Evolutionary conservation across 2,797 vertebrate genomes (phyloP), one percentile per base, ranked within the genome.

Genomic region (Danionella dracula): DNA sequence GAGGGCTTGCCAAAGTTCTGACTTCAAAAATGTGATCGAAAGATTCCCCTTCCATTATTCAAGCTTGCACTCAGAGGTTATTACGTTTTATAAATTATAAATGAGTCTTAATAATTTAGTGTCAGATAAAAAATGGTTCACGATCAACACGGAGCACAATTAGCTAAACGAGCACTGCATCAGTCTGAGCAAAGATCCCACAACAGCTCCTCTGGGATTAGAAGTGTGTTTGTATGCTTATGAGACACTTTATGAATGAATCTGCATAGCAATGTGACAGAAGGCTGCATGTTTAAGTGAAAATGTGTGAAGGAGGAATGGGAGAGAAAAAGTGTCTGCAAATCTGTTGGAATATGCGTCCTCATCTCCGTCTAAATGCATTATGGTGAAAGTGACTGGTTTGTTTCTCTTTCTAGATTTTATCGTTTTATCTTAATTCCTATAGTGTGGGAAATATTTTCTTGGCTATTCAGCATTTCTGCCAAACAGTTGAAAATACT

Each of bases 11-110:
- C 54, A 15, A 38, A 66, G 64, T 20, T 20, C 23, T 46, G 16
- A 11, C 40, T 1, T 55, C 23, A 67, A 63, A 77, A 75, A 79
- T 69, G 59, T 76, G 71, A 64, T 77, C 70, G 73, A 74, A 78
- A 81, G 63, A 84, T 74, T 69, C 62, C 61, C 62, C 51, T 70
- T 83, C 41, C 76, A 83, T 86, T 79, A 84, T 84, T 87, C 70
- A 84, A 78, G 72, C 77, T 73, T 59, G 70, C 80, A 74, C 78
- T 80, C 79, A 75, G 75, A 74, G 82, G 77, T 80, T 83, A 86
- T 87, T 82, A 85, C 32, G 71, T 65, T 68, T 70, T 16, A 46
- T 88, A 76, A 87, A 87, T 87, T 76, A 87, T 87, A 72, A 45
- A 86, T 62, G 65, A 63, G 23, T 45, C 72, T 86, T 34, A 85